Percentiles rank a stretch among this genome's conserved stretches.
phyloP scores from a whole-genome alignment of 2,113 vertebrate genomes.

The Picathartes gymnocephalus region DNA sequence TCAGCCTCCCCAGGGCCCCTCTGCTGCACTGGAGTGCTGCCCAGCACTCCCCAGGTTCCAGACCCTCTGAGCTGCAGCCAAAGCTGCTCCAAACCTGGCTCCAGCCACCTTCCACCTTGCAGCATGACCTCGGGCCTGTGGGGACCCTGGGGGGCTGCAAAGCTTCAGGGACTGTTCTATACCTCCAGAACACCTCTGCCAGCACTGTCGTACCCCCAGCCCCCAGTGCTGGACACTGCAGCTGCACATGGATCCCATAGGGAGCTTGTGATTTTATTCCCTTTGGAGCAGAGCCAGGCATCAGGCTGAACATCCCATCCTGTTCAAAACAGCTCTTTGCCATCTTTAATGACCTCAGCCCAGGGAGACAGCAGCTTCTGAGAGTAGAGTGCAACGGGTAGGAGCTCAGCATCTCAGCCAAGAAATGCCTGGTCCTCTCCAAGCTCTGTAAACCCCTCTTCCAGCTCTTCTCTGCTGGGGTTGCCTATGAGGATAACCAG shows the following conservation, averaged over 20 bases:
- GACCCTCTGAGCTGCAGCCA: background rate
- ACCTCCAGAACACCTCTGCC: background rate
- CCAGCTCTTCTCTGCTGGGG: background rate
- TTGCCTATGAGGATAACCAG: background rate
- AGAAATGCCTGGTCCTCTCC: background rate
- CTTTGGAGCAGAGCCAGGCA: background rate
- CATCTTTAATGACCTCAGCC: background rate
- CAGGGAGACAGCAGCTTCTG: background rate
- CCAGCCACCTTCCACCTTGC: background rate
- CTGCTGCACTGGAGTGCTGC: too few species aligned
- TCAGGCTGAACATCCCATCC: background rate
- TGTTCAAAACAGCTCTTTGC: slow-evolving; percentile 1
- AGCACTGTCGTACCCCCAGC: rapidly evolving
- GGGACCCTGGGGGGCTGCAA: rapidly evolving
- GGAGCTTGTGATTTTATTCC: background rate
- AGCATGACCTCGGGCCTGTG: background rate
- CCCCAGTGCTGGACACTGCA: background rate
- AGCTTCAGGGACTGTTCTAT: background rate
- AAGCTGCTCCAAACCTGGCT: background rate
- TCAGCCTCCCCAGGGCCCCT: background rate
- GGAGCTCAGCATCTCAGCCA: background rate
- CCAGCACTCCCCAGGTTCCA: rapidly evolving
- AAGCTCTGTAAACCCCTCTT: background rate
- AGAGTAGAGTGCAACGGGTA: background rate
- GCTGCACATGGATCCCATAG: background rate